phyloP scores from a whole-genome alignment of 2,797 vertebrate species.

The Podarcis lilfordi region DNA sequence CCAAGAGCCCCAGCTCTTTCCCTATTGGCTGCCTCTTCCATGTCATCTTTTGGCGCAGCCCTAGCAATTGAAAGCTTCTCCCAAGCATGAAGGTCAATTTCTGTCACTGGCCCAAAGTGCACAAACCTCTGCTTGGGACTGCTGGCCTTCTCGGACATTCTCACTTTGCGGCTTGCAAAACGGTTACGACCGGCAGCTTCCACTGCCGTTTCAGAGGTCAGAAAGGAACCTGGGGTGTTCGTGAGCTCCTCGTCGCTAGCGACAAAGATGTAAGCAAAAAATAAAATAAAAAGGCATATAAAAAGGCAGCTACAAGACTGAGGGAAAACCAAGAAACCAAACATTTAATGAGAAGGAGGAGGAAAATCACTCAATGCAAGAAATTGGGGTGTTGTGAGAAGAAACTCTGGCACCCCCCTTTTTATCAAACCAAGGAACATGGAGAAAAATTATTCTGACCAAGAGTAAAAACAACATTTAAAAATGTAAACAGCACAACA shows the following conservation, averaged over 20 bases:
- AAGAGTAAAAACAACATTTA: neutral
- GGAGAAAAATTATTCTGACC: slow-evolving; percentile 4
- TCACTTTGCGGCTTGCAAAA: slow-evolving; percentile 80
- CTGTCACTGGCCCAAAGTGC: slow-evolving; percentile 94
- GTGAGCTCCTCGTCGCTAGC: slow-evolving; percentile 82
- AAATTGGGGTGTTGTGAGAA: neutral
- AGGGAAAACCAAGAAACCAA: slow-evolving; percentile 1
- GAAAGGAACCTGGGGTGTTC: slow-evolving; percentile 36
- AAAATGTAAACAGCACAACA: neutral
- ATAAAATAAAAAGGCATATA: slow-evolving; percentile 37
- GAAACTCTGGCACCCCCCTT: neutral
- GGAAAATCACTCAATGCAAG: neutral
- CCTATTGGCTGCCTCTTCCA: slow-evolving; percentile 46
- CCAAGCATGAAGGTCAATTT: slow-evolving; percentile 88
- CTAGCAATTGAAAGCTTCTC: slow-evolving; percentile 82
- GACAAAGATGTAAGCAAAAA: slow-evolving; percentile 65
- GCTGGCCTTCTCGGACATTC: slow-evolving; percentile 78
- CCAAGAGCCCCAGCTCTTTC: neutral
- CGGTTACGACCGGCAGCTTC: slow-evolving; percentile 78
- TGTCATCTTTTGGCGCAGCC: slow-evolving; percentile 63
- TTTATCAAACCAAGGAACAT: neutral
- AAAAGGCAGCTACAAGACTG: neutral
- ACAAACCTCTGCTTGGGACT: slow-evolving; percentile 85
- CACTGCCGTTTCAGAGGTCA: slow-evolving; percentile 73
- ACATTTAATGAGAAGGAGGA: slow-evolving; percentile 37